A percentile compares a stretch with the other conserved stretches of the same genome.
phyloP scores from a whole-genome alignment of 2,797 vertebrate species.

The Sebastes vulpes region DNA sequence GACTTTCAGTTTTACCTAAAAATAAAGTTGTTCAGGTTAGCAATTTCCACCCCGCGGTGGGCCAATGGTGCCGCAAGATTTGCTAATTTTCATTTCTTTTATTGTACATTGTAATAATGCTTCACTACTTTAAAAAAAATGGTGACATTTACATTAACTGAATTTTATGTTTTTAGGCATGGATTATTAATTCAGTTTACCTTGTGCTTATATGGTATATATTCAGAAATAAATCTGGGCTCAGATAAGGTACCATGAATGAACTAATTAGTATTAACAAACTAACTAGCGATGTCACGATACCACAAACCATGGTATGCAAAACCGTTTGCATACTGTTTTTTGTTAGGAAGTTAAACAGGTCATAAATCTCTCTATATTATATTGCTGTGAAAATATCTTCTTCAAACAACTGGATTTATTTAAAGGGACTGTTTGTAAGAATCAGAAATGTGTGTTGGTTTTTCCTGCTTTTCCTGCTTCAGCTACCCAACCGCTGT shows the following conservation, averaged over 20 bases:
- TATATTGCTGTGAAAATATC: too few species aligned
- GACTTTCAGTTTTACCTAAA: background rate
- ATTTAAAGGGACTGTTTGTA: too few species aligned
- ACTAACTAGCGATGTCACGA: too few species aligned
- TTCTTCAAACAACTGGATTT: too few species aligned
- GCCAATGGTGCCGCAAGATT: background rate
- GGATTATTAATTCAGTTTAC: background rate
- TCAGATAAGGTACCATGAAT: background rate
- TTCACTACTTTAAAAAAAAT: background rate
- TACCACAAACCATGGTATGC: too few species aligned
- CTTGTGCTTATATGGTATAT: background rate
- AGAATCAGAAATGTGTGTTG: too few species aligned
- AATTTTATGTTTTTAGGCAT: background rate
- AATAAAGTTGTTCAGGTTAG: background rate
- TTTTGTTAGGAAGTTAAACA: too few species aligned
- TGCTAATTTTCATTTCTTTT: background rate
- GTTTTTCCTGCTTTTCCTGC: too few species aligned
- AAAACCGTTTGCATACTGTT: too few species aligned
- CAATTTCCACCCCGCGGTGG: background rate
- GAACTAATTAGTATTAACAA: background rate
- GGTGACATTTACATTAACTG: background rate
- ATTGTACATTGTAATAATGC: accelerated
- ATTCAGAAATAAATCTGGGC: background rate
- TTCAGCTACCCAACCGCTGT: too few species aligned
- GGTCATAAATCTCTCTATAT: too few species aligned